Percentiles rank a stretch among this genome's conserved stretches.
Conservation (phyloP, 2,888 invertebrate genomes). For the Sthenelais limicola region DNA sequence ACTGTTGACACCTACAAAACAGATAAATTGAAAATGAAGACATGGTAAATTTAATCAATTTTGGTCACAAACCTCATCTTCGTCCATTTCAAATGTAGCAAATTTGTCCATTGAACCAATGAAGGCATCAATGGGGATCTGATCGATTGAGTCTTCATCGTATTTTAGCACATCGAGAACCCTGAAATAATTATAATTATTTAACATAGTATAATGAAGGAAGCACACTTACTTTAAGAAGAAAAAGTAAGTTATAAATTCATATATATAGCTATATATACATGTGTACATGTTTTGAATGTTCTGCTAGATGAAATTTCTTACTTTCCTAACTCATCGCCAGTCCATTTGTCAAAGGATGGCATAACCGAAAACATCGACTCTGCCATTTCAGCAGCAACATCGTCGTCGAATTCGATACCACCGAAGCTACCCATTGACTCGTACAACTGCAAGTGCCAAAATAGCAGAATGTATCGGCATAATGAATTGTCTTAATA, state of each 20-base stretch:
- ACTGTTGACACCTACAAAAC: no score
- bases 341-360: constrained; percentile 1
- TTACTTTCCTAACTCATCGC: constrained; percentile 11
- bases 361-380: constrained; percentile 4
- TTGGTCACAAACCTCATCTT: not conserved
- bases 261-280: no score
- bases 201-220: no score
- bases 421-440: not conserved
- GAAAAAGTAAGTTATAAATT: no score
- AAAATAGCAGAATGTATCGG: no score
- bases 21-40: not conserved
- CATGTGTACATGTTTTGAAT: no score
- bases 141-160: constrained; percentile 7
- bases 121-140: constrained; percentile 3
- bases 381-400: constrained; percentile 14
- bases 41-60: not conserved
- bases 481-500: no score
- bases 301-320: no score
- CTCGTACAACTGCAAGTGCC: no score
- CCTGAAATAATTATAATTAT: no score
- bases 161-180: not conserved
- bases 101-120: not conserved
- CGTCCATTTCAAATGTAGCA: not conserved
- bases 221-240: no score
- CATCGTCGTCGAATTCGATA: constrained; percentile 10